phyloP scores from a whole-genome alignment of 2,113 vertebrate species.

The Oryzias melastigma region DNA sequence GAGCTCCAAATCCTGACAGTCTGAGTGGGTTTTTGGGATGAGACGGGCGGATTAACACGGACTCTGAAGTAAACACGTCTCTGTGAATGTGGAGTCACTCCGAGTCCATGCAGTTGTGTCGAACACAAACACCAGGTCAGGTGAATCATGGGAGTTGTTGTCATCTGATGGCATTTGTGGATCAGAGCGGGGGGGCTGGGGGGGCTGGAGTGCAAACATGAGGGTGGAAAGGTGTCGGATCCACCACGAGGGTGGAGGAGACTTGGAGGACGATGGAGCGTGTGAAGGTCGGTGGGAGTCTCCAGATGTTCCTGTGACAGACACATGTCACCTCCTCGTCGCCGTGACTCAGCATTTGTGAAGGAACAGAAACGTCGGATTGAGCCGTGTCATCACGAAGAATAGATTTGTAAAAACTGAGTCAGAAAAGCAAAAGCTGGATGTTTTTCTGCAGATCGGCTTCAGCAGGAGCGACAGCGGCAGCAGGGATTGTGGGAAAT shows the following conservation, averaged over 20 bases:
- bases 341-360: constrained; percentile 20
- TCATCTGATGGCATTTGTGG: constrained; percentile 31
- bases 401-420: no score
- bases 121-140: constrained; percentile 22
- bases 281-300: constrained; percentile 65
- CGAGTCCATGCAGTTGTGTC: not conserved
- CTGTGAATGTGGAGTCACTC: not conserved
- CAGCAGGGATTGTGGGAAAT: no score
- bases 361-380: not conserved
- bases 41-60: constrained; percentile 14
- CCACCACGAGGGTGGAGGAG: constrained; percentile 39
- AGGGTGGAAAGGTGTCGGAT: constrained; percentile 48
- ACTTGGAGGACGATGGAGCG: constrained; percentile 20
- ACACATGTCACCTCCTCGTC: not conserved
- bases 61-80: constrained; percentile 19
- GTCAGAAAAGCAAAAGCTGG: no score
- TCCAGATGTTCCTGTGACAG: constrained; percentile 58
- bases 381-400: not conserved
- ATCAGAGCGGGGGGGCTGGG: constrained; percentile 26
- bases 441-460: no score
- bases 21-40: constrained; percentile 18
- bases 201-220: constrained; percentile 32
- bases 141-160: constrained; percentile 10
- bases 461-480: no score
- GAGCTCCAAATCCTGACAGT: constrained; percentile 21